Base-by-base conservation (phyloP, 2,888 invertebrate genomes). In the Drosophila nigricruria region DNA sequence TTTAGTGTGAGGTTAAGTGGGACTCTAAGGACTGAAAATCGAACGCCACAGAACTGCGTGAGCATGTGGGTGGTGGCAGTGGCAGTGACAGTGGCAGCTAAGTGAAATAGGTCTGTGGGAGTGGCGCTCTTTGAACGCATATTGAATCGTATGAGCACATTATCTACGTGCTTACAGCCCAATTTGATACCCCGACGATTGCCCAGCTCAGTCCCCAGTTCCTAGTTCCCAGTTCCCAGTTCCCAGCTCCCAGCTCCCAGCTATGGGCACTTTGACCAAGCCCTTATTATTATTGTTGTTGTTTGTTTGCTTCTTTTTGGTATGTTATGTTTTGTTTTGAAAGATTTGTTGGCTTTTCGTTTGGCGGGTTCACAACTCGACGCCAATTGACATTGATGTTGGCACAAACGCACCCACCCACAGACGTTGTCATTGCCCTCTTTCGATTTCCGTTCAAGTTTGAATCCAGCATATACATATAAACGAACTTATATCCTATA, bases 131-230 rank as follows among this genome's bases (percentile, higher is more conserved):
- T 71, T 56, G 69, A 64, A 42, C 64, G 64, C 61, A 77, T 69
- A 82, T 79, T 78, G 86, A 85, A 88, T 86, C 77, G 76, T 82
- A 84, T 81, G 82, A 79, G 80, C 81, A 86, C 80, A 90, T 90
- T 90, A 90, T 91, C 90, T 87, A 88, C 88, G 84, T 90, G 90
- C 90, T 90, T 89, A 91, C 89, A 91, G 88, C 91, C 88, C 82
- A 90, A 89, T 91, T 91, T 88, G 82, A 89, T 84, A 77, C 81
- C 90, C 89, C 77, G 61, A 83, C 81, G 86, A 88, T 88, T 86
- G 75, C 72, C 71, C 68, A 56, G 62, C 52, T 61, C 45, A 36
- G 58, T 62, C 60, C 60, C 32, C 38, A 54, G 45, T 16, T 18
- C 8, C n/a, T n/a, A n/a, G n/a, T n/a, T n/a, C n/a, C 45, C 3